Evolutionary conservation across 2,113 vertebrate species (phyloP), one percentile per base, ranked within the genome.

Genomic region (Xenopus borealis): DNA sequence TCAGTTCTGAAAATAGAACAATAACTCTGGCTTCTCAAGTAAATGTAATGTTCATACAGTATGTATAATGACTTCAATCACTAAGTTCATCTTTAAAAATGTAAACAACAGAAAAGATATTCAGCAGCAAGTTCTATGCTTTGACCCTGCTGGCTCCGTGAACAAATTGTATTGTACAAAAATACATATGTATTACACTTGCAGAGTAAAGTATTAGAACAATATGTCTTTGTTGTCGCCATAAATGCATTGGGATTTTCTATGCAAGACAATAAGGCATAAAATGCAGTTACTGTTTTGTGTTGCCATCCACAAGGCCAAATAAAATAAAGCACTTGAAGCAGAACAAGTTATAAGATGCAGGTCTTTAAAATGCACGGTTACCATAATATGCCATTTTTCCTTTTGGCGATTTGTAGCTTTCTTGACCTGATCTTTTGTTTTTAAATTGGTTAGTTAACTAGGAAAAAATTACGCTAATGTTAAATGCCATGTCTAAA

Each of bases 241-340:
- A 75, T 62, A 75, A 75, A 68, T 44, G 58, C 20, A 69, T 44
- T 52, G 65, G 66, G 65, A 69, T 75, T 69, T 23, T 69, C 46
- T 69, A 62, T 75, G 66, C 23, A 69, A 69, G 57, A 61, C 27
- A 62, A 62, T 33, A 66, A 61, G 64, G 58, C 30, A 69, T 75
- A 75, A 33, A 59, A 68, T 75, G 45, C 47, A 62, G 44, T 62
- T 69, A 62, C 58, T 30, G 10, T 53, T 62, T 61, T 30, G 40
- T 50, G 19, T 68, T 61, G 64, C 18, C 61, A 69, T 75, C 73
- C 66, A 75, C 18, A 46, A 68, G 58, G 66, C 66, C 66, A 75
- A 67, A 69, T 75, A 75, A 75, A 75, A 55, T 57, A 40, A 75
- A 69, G 53, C 12, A 55, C 30, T 23, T 46, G n/a, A 40, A 69